Evolutionary conservation across 1,140 invertebrate species (phyloP).

Genomic region (Bombus confusus): DNA sequence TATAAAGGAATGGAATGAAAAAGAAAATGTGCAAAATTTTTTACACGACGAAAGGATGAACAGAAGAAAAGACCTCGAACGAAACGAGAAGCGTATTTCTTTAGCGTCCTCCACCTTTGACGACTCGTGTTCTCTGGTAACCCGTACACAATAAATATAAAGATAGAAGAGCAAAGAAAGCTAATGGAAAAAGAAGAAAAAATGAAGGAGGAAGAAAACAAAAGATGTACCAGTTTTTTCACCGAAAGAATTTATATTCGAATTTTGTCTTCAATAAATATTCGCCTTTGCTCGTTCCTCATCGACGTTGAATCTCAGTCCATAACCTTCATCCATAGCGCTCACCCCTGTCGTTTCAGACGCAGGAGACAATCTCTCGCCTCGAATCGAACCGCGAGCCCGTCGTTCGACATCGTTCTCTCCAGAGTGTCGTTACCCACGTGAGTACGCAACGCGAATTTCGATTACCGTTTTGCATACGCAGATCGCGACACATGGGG

Average conservation of each 20-base stretch:
- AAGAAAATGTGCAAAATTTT: not conserved
- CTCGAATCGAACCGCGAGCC: slow-evolving; percentile 18
- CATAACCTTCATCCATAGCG: slow-evolving; percentile 14
- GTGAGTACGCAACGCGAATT: slow-evolving; percentile 36
- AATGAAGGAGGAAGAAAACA: not conserved
- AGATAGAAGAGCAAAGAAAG: too few relatives aligned
- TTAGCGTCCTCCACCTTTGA: not conserved
- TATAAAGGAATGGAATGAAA: not conserved
- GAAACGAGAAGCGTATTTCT: not conserved
- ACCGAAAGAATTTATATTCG: not conserved
- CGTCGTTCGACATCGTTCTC: slow-evolving; percentile 22
- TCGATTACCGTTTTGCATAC: slow-evolving; percentile 44
- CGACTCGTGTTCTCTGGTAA: too few relatives aligned
- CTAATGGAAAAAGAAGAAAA: not conserved
- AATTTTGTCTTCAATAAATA: not conserved
- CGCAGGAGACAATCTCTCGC: slow-evolving; percentile 28
- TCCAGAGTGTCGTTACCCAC: slow-evolving; percentile 42
- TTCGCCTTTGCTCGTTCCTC: slow-evolving; percentile 10
- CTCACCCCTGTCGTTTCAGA: not conserved
- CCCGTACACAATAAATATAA: too few relatives aligned
- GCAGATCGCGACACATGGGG: slow-evolving; percentile 34
- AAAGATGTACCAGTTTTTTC: not conserved
- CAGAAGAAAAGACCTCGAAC: too few relatives aligned
- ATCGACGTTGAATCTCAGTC: slow-evolving; percentile 14
- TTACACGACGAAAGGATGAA: too few relatives aligned